phyloP scores from a whole-genome alignment of 2,797 vertebrate genomes.

The Capromys pilorides region DNA sequence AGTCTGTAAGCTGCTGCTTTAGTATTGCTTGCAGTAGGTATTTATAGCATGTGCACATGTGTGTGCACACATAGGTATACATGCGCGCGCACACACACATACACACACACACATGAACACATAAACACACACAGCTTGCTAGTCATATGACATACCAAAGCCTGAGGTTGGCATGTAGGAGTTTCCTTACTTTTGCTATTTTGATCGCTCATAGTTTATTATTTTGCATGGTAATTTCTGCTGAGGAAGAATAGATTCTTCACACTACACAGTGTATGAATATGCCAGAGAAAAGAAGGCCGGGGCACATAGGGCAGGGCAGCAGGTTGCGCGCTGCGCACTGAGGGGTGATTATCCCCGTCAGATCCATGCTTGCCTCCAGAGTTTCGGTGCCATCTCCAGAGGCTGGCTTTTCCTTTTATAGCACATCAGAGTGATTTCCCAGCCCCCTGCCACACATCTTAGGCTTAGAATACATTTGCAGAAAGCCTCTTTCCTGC shows the following conservation, averaged over 20 bases:
- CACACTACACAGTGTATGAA: neutral
- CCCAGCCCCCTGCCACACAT: neutral
- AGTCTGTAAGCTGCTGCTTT: neutral
- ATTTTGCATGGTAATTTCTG: constrained; percentile 44
- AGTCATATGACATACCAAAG: neutral
- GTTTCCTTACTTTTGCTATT: neutral
- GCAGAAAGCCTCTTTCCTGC: constrained; percentile 34
- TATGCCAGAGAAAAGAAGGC: neutral
- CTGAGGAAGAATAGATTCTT: constrained; percentile 8
- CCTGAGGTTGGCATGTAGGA: neutral
- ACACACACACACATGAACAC: neutral
- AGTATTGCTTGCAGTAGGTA: neutral
- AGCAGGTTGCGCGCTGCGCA: neutral
- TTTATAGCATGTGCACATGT: neutral
- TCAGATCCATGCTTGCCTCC: neutral
- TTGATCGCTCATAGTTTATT: constrained; percentile 9
- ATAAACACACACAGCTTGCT: neutral
- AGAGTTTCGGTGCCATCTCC: neutral
- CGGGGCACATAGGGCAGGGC: neutral
- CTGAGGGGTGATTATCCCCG: neutral
- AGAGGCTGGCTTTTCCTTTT: constrained; percentile 17
- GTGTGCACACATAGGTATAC: neutral
- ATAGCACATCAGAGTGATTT: neutral
- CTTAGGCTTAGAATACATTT: constrained; percentile 34
- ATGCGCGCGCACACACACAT: too few species aligned